Percentiles rank a stretch among this genome's conserved stretches.
phyloP scores from a whole-genome alignment of 2,888 invertebrate genomes.

The Drosophila neonasuta region DNA sequence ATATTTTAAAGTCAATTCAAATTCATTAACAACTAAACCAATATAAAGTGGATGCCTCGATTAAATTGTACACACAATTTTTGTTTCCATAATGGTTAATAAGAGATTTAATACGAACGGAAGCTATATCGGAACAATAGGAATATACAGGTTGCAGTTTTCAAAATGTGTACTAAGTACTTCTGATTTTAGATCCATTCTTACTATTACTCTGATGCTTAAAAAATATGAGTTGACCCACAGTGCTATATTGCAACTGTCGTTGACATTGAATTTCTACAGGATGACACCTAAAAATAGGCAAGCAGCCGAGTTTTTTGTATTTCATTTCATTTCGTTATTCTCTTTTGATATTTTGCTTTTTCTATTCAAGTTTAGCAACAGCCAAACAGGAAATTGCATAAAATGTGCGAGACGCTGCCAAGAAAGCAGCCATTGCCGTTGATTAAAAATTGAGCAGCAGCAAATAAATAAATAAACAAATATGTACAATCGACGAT shows the following conservation, averaged over 20 bases:
- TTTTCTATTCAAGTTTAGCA: slow-evolving; percentile 48
- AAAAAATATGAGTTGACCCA: not conserved
- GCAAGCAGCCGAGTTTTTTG: slow-evolving; percentile 50
- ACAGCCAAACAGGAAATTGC: slow-evolving; percentile 75
- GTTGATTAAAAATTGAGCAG: slow-evolving; percentile 76
- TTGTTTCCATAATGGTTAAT: too few species aligned
- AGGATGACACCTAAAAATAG: slow-evolving; percentile 69
- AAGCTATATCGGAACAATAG: too few species aligned
- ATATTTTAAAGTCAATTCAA: too few species aligned
- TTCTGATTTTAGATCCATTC: too few species aligned
- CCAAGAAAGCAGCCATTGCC: slow-evolving; percentile 63
- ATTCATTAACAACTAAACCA: too few species aligned
- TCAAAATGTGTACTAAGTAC: too few species aligned
- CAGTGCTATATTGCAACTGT: slow-evolving; percentile 33
- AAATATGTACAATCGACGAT: slow-evolving; percentile 26
- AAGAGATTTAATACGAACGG: too few species aligned
- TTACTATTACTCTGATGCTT: too few species aligned
- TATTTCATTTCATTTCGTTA: slow-evolving; percentile 13
- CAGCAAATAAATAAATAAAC: slow-evolving; percentile 60
- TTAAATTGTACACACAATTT: too few species aligned
- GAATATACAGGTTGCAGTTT: too few species aligned
- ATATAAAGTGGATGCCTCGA: too few species aligned
- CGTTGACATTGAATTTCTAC: slow-evolving; percentile 74
- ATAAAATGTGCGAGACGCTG: slow-evolving; percentile 66
- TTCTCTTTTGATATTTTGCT: slow-evolving; percentile 26